Base-by-base conservation (phyloP, 1,140 invertebrate genomes). In the Euwallacea similis region DNA sequence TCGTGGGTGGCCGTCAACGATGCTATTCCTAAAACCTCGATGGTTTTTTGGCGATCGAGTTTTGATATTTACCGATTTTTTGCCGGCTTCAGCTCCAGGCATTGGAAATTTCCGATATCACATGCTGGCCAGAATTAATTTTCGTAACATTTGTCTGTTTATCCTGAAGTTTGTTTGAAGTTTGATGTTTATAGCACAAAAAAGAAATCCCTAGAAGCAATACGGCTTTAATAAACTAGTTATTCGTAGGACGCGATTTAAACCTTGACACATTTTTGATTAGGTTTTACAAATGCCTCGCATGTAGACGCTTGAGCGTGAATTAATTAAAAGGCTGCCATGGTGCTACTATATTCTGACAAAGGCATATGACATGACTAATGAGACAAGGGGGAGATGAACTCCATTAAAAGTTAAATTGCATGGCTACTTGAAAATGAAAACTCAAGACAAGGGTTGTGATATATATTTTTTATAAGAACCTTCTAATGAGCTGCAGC, bases 371-470 rank as follows among this genome's bases (percentile, higher is more conserved):
- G 59, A 61, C 59, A 61, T 61, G 59, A 61, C 21, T 61, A 61
- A 61, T 61, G 59, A 61, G 59, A 21, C 59, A 11, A 61, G 59
- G 42, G n/a, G 59, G 42, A 61, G 59, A 61, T 61, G 59, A 61
- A 61, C 59, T 61, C 59, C 59, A 61, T 61, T 61, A 61, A 61
- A 61, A 61, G 42, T 61, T 61, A 61, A 61, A 61, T 61, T 61
- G 59, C 59, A 61, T n/a, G 59, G 21, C 21, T 61, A 43, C 33
- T 43, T 58, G 59, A 42, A 10, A 61, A 21, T 61, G 59, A 61
- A 42, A 61, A 41, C 59, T 21, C 21, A 10, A 13, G 46, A 50
- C 46, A 50, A 11, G 13, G 13, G 21, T 33, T 33, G 21, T 4
- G 21, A 50, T 11, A 50, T 50, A 50, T 50, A 11, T 13, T 50